Conservation (phyloP, 2,113 vertebrate species). For the Ameiurus melas region DNA sequence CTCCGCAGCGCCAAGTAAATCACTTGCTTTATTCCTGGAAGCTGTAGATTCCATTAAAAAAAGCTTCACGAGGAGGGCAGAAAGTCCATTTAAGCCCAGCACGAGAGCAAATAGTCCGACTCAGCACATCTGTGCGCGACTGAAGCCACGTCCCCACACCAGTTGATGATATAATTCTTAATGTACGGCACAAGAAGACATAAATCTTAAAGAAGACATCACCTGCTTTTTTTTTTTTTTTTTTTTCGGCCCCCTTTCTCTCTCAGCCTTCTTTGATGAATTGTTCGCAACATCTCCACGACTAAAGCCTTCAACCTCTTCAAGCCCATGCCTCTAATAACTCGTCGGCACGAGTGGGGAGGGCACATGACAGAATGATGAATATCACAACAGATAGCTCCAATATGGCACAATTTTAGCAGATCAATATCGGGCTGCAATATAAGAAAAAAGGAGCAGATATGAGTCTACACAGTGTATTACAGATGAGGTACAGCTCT, state of each 20-base stretch:
- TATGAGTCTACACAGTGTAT: constrained; percentile 99
- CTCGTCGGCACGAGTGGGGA: constrained; percentile 79
- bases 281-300: constrained; percentile 92
- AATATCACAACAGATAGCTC: constrained; percentile 99
- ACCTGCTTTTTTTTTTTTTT: constrained; percentile 71
- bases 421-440: constrained; percentile 99
- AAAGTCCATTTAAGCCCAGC: constrained; percentile 67
- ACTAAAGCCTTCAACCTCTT: constrained; percentile 90
- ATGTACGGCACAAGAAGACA: constrained; percentile 74
- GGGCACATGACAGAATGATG: constrained; percentile 98
- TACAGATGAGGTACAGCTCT: constrained; percentile 97
- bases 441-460: constrained; percentile 99
- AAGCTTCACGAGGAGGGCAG: constrained; percentile 59
- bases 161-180: constrained; percentile 80
- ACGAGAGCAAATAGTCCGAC: constrained; percentile 69
- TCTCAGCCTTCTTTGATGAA: constrained; percentile 77
- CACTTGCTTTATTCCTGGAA: constrained; percentile 58
- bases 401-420: constrained; percentile 99
- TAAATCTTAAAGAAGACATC: constrained; percentile 78
- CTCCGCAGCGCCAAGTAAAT: constrained; percentile 55
- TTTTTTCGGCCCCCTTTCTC: constrained; percentile 19
- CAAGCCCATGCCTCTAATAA: constrained; percentile 97
- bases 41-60: constrained; percentile 62
- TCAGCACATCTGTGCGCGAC: constrained; percentile 73
- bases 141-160: constrained; percentile 64